A percentile compares a stretch with the other conserved stretches of the same genome.
phyloP scores from a whole-genome alignment of 1,140 invertebrate species.

The silkworm (Bombyx mori) region ASM3026992v2 NC_085131.1:1003001-1003500 shows the following conservation, averaged over 20 bases:
- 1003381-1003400: conserved; percentile 65
- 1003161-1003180: too few species aligned
- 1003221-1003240: too few species aligned
- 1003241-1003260: not conserved
- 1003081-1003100: too few species aligned
- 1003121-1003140: too few species aligned
- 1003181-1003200: too few species aligned
- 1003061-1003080: too few species aligned
- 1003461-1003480: conserved; percentile 42
- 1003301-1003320: not conserved
- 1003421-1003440: conserved; percentile 67
- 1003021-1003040: too few species aligned
- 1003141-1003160: too few species aligned
- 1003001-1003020: too few species aligned
- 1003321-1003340: conserved; percentile 1
- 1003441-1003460: conserved; percentile 66
- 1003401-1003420: conserved; percentile 65
- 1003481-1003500: conserved; percentile 38
- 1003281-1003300: conserved; percentile 3
- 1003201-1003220: too few species aligned
- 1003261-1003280: not conserved
- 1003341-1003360: conserved; percentile 29
- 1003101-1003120: too few species aligned
- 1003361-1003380: conserved; percentile 63
- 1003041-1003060: too few species aligned